Conservation (phyloP, 2,888 invertebrate genomes). For the Dichetophora obliterata region DNA sequence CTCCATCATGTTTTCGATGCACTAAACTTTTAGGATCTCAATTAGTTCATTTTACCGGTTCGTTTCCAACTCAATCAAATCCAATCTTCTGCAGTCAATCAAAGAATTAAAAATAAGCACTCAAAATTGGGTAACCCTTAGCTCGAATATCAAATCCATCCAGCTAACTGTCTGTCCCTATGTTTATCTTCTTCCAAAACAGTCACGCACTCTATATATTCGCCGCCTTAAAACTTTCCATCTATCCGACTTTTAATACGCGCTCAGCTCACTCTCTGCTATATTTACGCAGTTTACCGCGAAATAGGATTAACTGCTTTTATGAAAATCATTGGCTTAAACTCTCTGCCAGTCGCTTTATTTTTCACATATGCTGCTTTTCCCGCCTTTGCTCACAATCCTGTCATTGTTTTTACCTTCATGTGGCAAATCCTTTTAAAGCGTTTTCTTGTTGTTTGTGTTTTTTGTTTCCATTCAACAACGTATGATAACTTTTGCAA, state of each 20-base stretch:
- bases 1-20: too few species aligned
- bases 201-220: conserved; percentile 38
- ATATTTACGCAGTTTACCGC: conserved; percentile 66
- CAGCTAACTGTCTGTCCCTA: background rate
- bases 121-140: too few species aligned
- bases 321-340: conserved; percentile 13
- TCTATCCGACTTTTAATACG: conserved; percentile 29
- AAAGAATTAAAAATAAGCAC: too few species aligned
- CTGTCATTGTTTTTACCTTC: conserved; percentile 17
- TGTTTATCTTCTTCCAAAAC: background rate
- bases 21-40: background rate
- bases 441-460: conserved; percentile 7
- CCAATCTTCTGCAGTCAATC: too few species aligned
- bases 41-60: too few species aligned
- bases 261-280: conserved; percentile 19
- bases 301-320: conserved; percentile 67
- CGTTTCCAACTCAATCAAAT: too few species aligned
- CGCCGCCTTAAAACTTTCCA: background rate
- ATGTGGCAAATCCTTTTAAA: conserved; percentile 27
- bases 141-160: background rate
- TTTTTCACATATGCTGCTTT: conserved; percentile 23
- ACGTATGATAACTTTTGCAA: conserved; percentile 15
- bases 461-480: background rate
- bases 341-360: background rate
- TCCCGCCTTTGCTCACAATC: conserved; percentile 1